phyloP scores from a whole-genome alignment of 1,140 invertebrate genomes.

The Riptortus pedestris region DNA sequence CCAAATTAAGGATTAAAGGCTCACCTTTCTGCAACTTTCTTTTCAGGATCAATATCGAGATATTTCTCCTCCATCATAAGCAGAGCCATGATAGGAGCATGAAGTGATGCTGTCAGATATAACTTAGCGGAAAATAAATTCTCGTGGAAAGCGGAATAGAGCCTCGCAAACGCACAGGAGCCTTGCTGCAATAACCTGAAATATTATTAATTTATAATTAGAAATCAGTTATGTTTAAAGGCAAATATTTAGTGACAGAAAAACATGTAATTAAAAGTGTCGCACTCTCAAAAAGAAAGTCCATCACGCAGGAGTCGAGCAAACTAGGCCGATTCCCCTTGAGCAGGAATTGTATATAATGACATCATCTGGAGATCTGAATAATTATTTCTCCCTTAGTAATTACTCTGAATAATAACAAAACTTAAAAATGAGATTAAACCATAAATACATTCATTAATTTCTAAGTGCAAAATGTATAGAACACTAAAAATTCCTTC shows the following conservation, averaged over 20 bases:
- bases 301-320: too few relatives aligned
- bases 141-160: constrained; percentile 84
- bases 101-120: constrained; percentile 84
- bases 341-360: too few relatives aligned
- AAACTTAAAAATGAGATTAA: too few relatives aligned
- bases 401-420: too few relatives aligned
- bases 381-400: too few relatives aligned
- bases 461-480: too few relatives aligned
- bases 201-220: too few relatives aligned
- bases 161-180: constrained; percentile 75
- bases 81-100: constrained; percentile 83
- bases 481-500: too few relatives aligned
- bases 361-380: too few relatives aligned
- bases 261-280: constrained; percentile 5
- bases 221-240: constrained; percentile 16
- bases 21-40: constrained; percentile 57
- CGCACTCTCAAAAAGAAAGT: too few relatives aligned
- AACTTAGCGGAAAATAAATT: constrained; percentile 81
- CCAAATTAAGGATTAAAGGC: constrained; percentile 36
- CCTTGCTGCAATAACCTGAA: constrained; percentile 65
- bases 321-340: too few relatives aligned
- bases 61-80: constrained; percentile 87
- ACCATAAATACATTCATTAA: too few relatives aligned
- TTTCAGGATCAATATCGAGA: constrained; percentile 79
- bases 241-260: constrained; percentile 24